Evolutionary conservation across 2,797 vertebrate genomes (phyloP).

Genomic region (Scolopax rusticola): DNA sequence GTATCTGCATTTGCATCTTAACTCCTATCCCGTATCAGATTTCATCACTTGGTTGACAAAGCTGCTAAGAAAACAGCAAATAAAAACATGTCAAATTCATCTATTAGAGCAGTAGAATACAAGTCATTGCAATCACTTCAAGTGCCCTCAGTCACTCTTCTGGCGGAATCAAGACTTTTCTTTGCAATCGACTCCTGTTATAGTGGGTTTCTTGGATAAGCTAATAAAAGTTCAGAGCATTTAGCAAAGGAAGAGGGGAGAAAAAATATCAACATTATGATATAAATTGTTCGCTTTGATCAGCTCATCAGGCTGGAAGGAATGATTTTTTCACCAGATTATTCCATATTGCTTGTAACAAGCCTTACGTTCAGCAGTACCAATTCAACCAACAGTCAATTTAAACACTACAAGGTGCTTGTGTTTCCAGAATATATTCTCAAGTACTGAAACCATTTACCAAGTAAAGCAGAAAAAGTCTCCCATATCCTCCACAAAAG

Average conservation of each 20-base stretch:
- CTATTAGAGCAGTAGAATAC: not conserved
- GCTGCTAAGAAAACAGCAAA: not conserved
- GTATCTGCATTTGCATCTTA: not conserved
- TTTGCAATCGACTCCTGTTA: not conserved
- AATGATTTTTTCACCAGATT: not conserved
- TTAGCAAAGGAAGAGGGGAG: accelerated
- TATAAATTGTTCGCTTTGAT: not conserved
- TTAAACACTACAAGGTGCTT: not conserved
- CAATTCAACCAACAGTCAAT: not conserved
- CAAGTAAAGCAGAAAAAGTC: not conserved
- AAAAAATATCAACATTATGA: not conserved
- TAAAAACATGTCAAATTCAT: not conserved
- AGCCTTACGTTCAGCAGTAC: not conserved
- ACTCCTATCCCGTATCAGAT: not conserved
- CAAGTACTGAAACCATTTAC: not conserved
- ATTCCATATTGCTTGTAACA: not conserved
- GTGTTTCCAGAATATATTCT: not conserved
- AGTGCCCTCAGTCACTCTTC: not conserved
- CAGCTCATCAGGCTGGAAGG: not conserved
- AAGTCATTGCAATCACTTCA: not conserved
- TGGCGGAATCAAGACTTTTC: not conserved
- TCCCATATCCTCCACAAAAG: not conserved
- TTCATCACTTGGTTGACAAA: not conserved
- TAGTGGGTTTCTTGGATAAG: not conserved
- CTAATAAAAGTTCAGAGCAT: not conserved